phyloP scores from a whole-genome alignment of 2,888 invertebrate genomes.

The Limnephilus lunatus region DNA sequence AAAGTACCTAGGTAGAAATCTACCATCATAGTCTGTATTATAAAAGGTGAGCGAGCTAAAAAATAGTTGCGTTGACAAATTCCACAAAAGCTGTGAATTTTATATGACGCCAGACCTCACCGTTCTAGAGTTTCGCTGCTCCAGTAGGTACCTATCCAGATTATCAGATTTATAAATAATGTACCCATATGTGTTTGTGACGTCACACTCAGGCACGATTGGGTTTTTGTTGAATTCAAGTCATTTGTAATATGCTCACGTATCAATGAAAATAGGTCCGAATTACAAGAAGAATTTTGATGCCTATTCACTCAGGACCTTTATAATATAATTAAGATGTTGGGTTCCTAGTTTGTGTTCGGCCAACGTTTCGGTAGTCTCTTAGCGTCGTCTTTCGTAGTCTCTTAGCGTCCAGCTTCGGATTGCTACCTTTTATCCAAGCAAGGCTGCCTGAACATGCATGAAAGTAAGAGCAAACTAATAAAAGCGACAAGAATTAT shows the following conservation, averaged over 20 bases:
- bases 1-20: background rate
- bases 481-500: too few species aligned
- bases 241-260: background rate
- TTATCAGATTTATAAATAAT: background rate
- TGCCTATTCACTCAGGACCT: background rate
- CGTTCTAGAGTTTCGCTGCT: background rate
- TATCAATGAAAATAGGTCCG: background rate
- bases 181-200: background rate
- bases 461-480: background rate
- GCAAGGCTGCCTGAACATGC: too few species aligned
- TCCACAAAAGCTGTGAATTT: background rate
- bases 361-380: background rate
- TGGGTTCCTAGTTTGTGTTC: background rate
- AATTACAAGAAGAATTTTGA: background rate
- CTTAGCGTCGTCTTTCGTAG: background rate
- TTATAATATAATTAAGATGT: background rate
- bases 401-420: background rate
- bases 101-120: background rate
- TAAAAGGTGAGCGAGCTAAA: background rate
- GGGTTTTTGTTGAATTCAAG: background rate
- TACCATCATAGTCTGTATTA: background rate
- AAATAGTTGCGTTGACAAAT: background rate
- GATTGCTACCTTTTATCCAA: too few species aligned
- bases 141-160: too few species aligned
- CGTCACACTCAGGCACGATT: background rate